Evolutionary conservation across 2,797 vertebrate genomes (phyloP).

Genomic region (Geotrypetes seraphini): DNA sequence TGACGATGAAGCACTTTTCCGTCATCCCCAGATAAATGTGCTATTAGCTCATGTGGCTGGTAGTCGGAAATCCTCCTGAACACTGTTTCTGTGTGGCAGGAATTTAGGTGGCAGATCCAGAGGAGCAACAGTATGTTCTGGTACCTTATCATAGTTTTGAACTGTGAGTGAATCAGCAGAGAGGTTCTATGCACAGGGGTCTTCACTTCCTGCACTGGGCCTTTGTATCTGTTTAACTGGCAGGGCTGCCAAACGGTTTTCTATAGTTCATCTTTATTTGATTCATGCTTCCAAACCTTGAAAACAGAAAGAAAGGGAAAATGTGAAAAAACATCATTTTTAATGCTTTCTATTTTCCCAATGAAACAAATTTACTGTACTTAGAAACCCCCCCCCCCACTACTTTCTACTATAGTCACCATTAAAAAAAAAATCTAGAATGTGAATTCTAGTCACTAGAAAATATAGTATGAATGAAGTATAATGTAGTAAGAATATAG

Average conservation of each 20-base stretch:
- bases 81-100: constrained; percentile 48
- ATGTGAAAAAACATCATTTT: too few species aligned
- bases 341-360: too few species aligned
- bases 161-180: constrained; percentile 15
- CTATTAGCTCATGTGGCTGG: constrained; percentile 34
- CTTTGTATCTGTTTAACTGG: constrained; percentile 23
- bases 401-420: too few species aligned
- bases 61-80: constrained; percentile 69
- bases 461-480: too few species aligned
- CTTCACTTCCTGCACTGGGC: neutral
- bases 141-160: constrained; percentile 46
- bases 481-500: too few species aligned
- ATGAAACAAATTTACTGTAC: too few species aligned
- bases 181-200: neutral
- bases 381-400: too few species aligned
- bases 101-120: constrained; percentile 46
- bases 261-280: constrained; percentile 22
- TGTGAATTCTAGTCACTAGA: too few species aligned
- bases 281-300: constrained; percentile 30
- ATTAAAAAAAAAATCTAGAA: too few species aligned
- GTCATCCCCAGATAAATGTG: constrained; percentile 49
- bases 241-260: constrained; percentile 10
- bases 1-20: constrained; percentile 72
- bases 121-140: constrained; percentile 43
- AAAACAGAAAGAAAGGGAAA: constrained; percentile 31